Evolutionary conservation across 2,113 vertebrate species (phyloP).

Genomic region (Ageneiosus marmoratus): DNA sequence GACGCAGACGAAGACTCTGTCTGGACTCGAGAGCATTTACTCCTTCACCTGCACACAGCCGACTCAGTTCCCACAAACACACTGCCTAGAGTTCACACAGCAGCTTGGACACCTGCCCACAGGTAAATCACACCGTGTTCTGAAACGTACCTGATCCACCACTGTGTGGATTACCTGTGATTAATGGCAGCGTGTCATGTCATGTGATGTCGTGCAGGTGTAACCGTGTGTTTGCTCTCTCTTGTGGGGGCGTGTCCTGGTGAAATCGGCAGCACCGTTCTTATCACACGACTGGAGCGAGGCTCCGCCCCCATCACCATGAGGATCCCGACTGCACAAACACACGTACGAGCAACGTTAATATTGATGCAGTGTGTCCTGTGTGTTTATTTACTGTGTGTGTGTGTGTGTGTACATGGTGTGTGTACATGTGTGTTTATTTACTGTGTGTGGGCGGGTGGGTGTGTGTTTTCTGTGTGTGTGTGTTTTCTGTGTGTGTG

Average conservation of each 20-base stretch:
- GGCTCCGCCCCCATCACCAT: constrained; percentile 74
- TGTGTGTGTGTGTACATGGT: too few species aligned
- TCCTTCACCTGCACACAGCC: constrained; percentile 68
- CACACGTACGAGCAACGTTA: constrained; percentile 70
- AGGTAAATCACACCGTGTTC: constrained; percentile 64
- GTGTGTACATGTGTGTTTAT: constrained; percentile 24
- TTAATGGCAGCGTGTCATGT: neutral
- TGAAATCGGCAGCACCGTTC: constrained; percentile 70
- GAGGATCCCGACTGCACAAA: constrained; percentile 74
- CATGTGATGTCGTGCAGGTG: constrained; percentile 68
- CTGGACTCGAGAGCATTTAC: constrained; percentile 75
- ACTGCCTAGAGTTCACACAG: constrained; percentile 69
- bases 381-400: too few species aligned
- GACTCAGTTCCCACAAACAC: constrained; percentile 60
- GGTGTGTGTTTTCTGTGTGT: too few species aligned
- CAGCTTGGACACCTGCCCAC: constrained; percentile 76
- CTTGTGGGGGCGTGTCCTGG: constrained; percentile 70
- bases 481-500: too few species aligned
- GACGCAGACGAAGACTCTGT: constrained; percentile 58
- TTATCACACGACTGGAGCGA: constrained; percentile 81
- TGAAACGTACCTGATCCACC: too few species aligned
- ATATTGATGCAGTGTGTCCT: neutral
- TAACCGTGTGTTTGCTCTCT: constrained; percentile 82
- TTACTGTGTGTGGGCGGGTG: too few species aligned
- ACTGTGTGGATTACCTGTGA: too few species aligned